Base-by-base conservation (phyloP, 2,113 vertebrate species). In the Cyanoramphus novaezelandiae region DNA sequence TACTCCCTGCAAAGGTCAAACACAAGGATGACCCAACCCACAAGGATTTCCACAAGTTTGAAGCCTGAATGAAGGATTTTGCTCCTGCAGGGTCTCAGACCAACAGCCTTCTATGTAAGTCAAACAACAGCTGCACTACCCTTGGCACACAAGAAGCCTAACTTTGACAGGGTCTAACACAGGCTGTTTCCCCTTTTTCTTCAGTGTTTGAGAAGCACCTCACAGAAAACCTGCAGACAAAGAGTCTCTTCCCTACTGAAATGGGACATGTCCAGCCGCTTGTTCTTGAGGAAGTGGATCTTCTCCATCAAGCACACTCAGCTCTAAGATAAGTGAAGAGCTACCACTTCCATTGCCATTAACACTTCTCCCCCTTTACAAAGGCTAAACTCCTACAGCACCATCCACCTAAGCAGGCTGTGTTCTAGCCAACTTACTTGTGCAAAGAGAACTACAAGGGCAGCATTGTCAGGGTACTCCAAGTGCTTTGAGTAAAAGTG, bases 401-500 rank as follows among this genome's bases (percentile, higher is more conserved):
- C 29, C 52, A 64, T 52, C 57, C 68, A 89, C 80, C 92, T 90
- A 77, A 65, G 63, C 25, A 57, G 69, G 33, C 31, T 74, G 44
- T 31, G 15, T 15, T 49, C 83, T 52, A 65, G 16, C 52, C 24
- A 47, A 86, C 96, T 97, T 97, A 99, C 99, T 98, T 99, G 99
- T 50, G 99, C 99, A 93, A 99, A 99, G 57, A 99, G 98, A 21
- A 96, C 96, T 53, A 99, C 97, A 77, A 99, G 98, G 49, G 97
- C 97, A 47, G 96, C 97, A 47, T 98, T 98, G 87, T 98, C 98
- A 0, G 98, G 99, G 85, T 98, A 97, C 25, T 99, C 99, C 70
- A 99, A 95, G 97, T 99, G 98, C 98, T 99, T 99, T 96, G 99
- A 99, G 97, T 99, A 99, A 97, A 99, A 99, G 50, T 98, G 99